phyloP scores from a whole-genome alignment of 2,888 invertebrate genomes.

The Cinara cedri region DNA sequence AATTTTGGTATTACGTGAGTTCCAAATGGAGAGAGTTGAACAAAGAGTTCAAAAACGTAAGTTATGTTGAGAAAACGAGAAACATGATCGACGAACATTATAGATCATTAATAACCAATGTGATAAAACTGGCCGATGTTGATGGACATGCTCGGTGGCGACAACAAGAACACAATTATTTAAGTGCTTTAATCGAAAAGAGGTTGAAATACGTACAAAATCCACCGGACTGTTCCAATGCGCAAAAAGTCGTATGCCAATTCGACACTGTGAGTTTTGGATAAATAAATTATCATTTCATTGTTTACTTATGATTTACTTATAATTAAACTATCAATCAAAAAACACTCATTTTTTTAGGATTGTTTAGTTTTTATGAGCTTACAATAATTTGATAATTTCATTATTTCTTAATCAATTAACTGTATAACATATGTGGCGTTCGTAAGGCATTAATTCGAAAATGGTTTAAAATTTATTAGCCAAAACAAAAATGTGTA shows the following conservation, averaged over 20 bases:
- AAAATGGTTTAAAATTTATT: no score
- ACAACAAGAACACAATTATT: slow-evolving; percentile 76
- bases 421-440: no score
- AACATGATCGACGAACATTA: slow-evolving; percentile 71
- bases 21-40: slow-evolving; percentile 74
- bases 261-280: slow-evolving; percentile 83
- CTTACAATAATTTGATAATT: no score
- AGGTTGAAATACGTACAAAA: slow-evolving; percentile 84
- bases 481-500: no score
- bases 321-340: no score
- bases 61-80: slow-evolving; percentile 65
- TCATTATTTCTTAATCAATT: no score
- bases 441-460: no score
- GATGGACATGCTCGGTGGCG: slow-evolving; percentile 87
- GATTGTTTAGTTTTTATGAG: no score
- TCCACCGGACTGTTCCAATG: slow-evolving; percentile 82
- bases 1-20: slow-evolving; percentile 84
- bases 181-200: slow-evolving; percentile 83
- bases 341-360: no score
- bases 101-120: no score
- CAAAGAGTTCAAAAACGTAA: slow-evolving; percentile 61
- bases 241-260: slow-evolving; percentile 90
- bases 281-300: no score
- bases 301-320: no score
- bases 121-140: slow-evolving; percentile 75